Percentiles rank a stretch among this genome's conserved stretches.
phyloP scores from a whole-genome alignment of 1,140 invertebrate genomes.

The Pseudomyrmex gracilis region DNA sequence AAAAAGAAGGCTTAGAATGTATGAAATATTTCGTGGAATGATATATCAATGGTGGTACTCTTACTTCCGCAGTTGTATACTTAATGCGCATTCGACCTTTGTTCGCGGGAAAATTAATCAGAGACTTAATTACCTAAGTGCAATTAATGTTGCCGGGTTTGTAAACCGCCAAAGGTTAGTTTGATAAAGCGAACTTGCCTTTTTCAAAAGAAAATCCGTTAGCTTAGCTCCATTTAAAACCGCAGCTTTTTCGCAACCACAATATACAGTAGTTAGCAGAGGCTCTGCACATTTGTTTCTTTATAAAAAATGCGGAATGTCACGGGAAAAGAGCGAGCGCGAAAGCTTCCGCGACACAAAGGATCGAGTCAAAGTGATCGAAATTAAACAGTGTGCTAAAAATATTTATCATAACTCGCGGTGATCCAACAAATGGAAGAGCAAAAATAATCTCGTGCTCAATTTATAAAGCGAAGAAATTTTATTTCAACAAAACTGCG shows the following conservation, averaged over 20 bases:
- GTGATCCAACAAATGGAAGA: neutral
- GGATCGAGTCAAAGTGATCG: neutral
- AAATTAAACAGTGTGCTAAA: slow-evolving; percentile 9
- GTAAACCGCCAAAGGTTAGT: slow-evolving; percentile 6
- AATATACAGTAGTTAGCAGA: neutral
- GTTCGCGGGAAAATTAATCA: slow-evolving; percentile 39
- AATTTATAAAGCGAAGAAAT: neutral
- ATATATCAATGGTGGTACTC: slow-evolving; percentile 16
- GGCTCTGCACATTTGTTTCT: neutral
- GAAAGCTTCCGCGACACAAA: neutral
- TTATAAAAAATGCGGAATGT: slow-evolving; percentile 1
- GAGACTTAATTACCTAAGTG: slow-evolving; percentile 40
- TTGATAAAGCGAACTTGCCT: slow-evolving; percentile 30
- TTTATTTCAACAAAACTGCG: neutral
- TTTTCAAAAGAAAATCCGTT: slow-evolving; percentile 33
- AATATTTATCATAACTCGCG: slow-evolving; percentile 6
- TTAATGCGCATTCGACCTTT: slow-evolving; percentile 30
- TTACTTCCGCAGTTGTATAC: slow-evolving; percentile 24
- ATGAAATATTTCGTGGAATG: slow-evolving; percentile 10
- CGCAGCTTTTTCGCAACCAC: neutral
- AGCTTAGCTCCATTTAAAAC: slow-evolving; percentile 19
- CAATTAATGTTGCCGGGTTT: slow-evolving; percentile 37
- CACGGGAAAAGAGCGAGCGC: neutral
- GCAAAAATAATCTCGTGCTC: neutral
- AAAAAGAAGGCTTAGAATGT: slow-evolving; percentile 3